phyloP scores from a whole-genome alignment of 2,888 invertebrate genomes.

The Drosophila koepferae region DNA sequence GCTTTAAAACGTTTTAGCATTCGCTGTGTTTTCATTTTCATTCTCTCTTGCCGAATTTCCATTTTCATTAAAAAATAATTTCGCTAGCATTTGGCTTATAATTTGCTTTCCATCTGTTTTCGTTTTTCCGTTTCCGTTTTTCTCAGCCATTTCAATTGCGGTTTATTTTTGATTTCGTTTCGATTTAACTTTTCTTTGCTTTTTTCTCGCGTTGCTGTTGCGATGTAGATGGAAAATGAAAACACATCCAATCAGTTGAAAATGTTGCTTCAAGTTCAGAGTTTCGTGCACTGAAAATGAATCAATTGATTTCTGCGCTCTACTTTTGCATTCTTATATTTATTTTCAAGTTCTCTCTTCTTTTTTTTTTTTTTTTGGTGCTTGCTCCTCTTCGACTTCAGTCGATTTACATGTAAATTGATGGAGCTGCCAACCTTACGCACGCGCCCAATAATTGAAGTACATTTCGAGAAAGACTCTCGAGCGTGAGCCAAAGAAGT shows the following conservation, averaged over 20 bases:
- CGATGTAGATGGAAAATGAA: slow-evolving; percentile 12
- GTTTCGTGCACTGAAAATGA: slow-evolving; percentile 49
- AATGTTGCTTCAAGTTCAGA: slow-evolving; percentile 38
- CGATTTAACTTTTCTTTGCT: slow-evolving; percentile 28
- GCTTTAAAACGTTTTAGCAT: slow-evolving; percentile 13
- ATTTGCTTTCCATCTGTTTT: slow-evolving; percentile 21
- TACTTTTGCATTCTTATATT: slow-evolving; percentile 29
- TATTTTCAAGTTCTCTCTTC: slow-evolving; percentile 4
- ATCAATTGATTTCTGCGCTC: slow-evolving; percentile 61
- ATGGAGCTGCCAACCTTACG: slow-evolving; percentile 54
- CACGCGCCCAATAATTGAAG: slow-evolving; percentile 67
- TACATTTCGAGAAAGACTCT: slow-evolving; percentile 23
- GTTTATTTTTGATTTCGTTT: slow-evolving; percentile 53
- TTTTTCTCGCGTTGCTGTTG: neutral
- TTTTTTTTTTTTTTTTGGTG: slow-evolving; percentile 6
- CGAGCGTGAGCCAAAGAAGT: too few relatives aligned
- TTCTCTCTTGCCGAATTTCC: slow-evolving; percentile 5
- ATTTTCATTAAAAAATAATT: slow-evolving; percentile 40
- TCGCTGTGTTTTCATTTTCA: neutral
- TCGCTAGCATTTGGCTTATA: slow-evolving; percentile 35
- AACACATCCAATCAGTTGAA: slow-evolving; percentile 51
- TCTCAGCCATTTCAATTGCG: slow-evolving; percentile 44
- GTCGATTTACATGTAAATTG: slow-evolving; percentile 69
- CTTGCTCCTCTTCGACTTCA: slow-evolving; percentile 25
- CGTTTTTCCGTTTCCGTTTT: slow-evolving; percentile 22